Conservation (phyloP, 2,113 vertebrate species). For the Lagopus muta region DNA sequence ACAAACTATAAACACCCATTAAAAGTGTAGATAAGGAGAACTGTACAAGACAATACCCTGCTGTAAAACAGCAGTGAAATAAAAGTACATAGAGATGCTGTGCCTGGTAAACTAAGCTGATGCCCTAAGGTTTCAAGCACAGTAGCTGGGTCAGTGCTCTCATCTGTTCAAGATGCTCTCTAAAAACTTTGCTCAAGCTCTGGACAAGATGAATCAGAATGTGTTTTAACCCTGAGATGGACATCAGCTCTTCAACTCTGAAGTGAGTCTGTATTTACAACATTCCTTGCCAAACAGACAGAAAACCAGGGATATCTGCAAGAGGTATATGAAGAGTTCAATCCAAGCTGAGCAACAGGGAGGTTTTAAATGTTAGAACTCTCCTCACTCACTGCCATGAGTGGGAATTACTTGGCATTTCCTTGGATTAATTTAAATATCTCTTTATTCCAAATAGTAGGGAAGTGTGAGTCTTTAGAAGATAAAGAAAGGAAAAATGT, state of each 20-base stretch:
- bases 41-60: constrained; percentile 13
- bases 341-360: background rate
- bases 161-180: background rate
- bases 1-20: constrained; percentile 66
- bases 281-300: background rate
- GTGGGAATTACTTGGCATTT: constrained; percentile 51
- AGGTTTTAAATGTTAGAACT: constrained; percentile 2
- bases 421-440: constrained; percentile 61
- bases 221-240: background rate
- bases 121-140: background rate
- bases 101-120: background rate
- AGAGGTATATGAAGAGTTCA: background rate
- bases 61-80: constrained; percentile 38
- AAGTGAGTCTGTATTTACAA: background rate
- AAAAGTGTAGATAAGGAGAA: constrained; percentile 36
- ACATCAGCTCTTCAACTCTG: background rate
- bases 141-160: background rate
- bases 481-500: background rate
- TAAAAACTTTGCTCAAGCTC: background rate
- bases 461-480: constrained; percentile 8
- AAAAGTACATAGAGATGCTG: background rate
- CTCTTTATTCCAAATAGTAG: constrained; percentile 55
- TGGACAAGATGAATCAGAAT: background rate
- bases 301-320: background rate
- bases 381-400: constrained; percentile 13